Evolutionary conservation across 2,113 vertebrate genomes (phyloP).

Genomic region (Sturnira hondurensis): DNA sequence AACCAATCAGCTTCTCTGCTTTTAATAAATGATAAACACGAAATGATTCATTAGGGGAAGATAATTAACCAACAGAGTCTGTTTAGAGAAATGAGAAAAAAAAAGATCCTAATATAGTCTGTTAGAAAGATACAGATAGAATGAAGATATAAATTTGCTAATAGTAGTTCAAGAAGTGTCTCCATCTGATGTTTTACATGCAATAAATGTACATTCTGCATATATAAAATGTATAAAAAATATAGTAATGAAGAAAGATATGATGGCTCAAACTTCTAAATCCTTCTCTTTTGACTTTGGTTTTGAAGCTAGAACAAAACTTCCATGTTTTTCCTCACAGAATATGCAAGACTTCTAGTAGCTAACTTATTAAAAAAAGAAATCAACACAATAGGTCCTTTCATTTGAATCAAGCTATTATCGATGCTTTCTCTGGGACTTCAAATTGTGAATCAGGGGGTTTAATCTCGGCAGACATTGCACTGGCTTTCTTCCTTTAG

Average conservation of each 20-base stretch:
- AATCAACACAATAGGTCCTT: not conserved
- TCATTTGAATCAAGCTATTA: not conserved
- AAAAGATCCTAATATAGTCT: not conserved
- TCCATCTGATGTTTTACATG: not conserved
- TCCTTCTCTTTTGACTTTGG: not conserved
- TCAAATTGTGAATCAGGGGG: not conserved
- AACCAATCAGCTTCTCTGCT: not conserved
- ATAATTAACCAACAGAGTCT: not conserved
- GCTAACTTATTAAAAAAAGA: not conserved
- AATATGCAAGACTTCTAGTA: not conserved
- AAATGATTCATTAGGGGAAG: not conserved
- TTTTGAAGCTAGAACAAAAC: not conserved
- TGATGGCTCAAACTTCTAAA: not conserved
- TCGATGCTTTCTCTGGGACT: not conserved
- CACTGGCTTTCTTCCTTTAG: not conserved
- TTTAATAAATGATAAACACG: not conserved
- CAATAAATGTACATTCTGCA: not conserved
- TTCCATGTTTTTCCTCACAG: not conserved
- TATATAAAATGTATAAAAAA: not conserved
- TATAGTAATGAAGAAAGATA: not conserved
- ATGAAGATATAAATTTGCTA: not conserved
- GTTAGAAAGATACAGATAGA: not conserved
- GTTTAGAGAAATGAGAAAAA: not conserved
- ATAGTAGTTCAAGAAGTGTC: not conserved
- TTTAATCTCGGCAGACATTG: not conserved